Evolutionary conservation across 2,888 invertebrate species (phyloP).

Genomic region (Heliothis peltigera): DNA sequence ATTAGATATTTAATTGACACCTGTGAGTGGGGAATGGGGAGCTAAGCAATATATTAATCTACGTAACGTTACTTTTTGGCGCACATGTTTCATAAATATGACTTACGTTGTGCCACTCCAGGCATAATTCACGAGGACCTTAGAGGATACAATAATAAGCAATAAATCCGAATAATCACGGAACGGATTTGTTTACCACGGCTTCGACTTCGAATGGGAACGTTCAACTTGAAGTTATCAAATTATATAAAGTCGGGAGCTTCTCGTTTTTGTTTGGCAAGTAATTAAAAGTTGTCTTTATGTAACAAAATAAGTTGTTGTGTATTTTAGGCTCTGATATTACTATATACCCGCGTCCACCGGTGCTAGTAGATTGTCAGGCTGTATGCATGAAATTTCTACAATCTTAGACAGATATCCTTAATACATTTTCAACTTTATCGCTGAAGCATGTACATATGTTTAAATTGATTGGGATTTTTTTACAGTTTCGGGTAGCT

Average conservation of each 20-base stretch:
- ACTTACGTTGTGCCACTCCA: constrained; percentile 22
- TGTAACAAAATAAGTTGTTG: constrained; percentile 65
- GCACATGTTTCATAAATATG: constrained; percentile 37
- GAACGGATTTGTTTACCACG: constrained; percentile 56
- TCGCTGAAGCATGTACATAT: no score
- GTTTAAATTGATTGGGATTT: no score
- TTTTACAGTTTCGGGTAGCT: no score
- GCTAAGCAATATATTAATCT: constrained; percentile 21
- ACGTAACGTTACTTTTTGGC: constrained; percentile 26
- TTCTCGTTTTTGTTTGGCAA: constrained; percentile 69
- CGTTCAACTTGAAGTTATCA: constrained; percentile 58
- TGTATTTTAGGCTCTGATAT: constrained; percentile 53
- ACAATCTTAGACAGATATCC: no score
- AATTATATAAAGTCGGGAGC: constrained; percentile 64
- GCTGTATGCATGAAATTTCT: no score
- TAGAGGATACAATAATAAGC: constrained; percentile 45
- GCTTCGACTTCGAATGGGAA: constrained; percentile 38
- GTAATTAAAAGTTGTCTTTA: constrained; percentile 71
- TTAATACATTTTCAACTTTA: no score
- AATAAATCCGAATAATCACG: constrained; percentile 46
- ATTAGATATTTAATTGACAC: constrained; percentile 6
- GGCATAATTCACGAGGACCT: constrained; percentile 41
- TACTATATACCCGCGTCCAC: constrained; percentile 34
- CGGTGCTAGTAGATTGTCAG: neutral
- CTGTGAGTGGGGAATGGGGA: constrained; percentile 13